A percentile compares a stretch with the other conserved stretches of the same genome.
phyloP scores from a whole-genome alignment of 1,140 invertebrate genomes.

The Cryptotermes secundus region DNA sequence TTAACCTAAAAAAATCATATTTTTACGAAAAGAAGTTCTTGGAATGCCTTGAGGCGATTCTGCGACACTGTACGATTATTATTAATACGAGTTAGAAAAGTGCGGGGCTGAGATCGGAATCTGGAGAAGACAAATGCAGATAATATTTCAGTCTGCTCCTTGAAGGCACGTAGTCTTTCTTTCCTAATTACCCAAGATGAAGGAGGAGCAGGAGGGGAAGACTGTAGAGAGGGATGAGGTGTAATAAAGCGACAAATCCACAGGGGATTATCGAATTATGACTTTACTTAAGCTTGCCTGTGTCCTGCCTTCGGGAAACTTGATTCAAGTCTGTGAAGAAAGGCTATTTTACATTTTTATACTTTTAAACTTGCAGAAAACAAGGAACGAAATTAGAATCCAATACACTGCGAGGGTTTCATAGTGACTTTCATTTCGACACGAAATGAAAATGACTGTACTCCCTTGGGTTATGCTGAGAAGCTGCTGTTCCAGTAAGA shows the following conservation, averaged over 20 bases:
- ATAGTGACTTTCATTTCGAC: not conserved
- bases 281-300: not conserved
- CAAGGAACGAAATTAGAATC: not conserved
- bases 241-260: slow-evolving; percentile 26
- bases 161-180: slow-evolving; percentile 26
- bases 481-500: too few relatives aligned
- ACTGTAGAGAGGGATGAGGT: not conserved
- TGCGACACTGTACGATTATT: slow-evolving; percentile 15
- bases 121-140: slow-evolving; percentile 28
- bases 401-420: not conserved
- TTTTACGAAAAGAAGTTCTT: not conserved
- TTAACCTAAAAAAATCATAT: not conserved
- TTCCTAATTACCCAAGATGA: slow-evolving; percentile 26
- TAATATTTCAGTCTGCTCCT: slow-evolving; percentile 23
- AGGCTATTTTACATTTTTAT: slow-evolving; percentile 14
- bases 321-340: not conserved
- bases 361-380: not conserved
- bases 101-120: slow-evolving; percentile 22
- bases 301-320: slow-evolving; percentile 3
- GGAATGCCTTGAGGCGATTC: slow-evolving; percentile 6
- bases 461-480: too few relatives aligned
- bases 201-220: not conserved
- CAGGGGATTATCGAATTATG: slow-evolving; percentile 26
- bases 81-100: slow-evolving; percentile 30
- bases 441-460: not conserved